Evolutionary conservation across 2,113 vertebrate genomes (phyloP), one percentile per base, ranked within the genome.

Genomic region (Balaeniceps rex): DNA sequence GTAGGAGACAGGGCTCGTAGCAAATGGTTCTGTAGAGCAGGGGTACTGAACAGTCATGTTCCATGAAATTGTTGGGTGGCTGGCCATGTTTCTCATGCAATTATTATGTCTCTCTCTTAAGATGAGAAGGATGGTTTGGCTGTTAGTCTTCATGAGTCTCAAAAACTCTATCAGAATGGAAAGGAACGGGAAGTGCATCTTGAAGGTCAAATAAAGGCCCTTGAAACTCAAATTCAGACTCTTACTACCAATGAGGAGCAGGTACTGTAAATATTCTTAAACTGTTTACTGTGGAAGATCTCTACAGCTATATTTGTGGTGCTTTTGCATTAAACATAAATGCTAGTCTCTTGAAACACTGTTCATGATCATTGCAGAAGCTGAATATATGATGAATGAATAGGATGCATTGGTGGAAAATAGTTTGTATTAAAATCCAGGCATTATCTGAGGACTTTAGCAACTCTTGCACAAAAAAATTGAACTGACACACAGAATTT

Each of bases 61-160:
- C 11, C 2, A 0, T 31, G 54, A n/a, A 42, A n/a, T 34, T 64
- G 18, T 71, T 85, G 77, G 28, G 71, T 87, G 23, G 14, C 11
- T 83, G 28, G 28, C 44, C 28, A 1, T 64, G 28, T 22, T 92
- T 70, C 49, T 95, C 51, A 76, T 28, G 33, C 55, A 38, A 7
- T 90, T 77, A 36, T 24, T 89, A 7, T 96, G 60, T 71, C 28
- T 93, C 78, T 91, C 36, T 38, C 63, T 81, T 80, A 65, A 99
- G 99, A 99, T 98, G 99, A 99, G 97, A 99, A 99, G 83, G 99
- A 99, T 61, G 99, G 99, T n/a, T 97, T 99, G 75, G 94, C 96
- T 42, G 96, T 99, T 46, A 99, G 98, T 94, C 98, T 99, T 68
- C 98, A 75, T 85, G 99, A 99, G 92, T 99, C 99, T 23, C 98